Conservation (phyloP, 2,888 invertebrate species). For the Heteropelma amictum region DNA sequence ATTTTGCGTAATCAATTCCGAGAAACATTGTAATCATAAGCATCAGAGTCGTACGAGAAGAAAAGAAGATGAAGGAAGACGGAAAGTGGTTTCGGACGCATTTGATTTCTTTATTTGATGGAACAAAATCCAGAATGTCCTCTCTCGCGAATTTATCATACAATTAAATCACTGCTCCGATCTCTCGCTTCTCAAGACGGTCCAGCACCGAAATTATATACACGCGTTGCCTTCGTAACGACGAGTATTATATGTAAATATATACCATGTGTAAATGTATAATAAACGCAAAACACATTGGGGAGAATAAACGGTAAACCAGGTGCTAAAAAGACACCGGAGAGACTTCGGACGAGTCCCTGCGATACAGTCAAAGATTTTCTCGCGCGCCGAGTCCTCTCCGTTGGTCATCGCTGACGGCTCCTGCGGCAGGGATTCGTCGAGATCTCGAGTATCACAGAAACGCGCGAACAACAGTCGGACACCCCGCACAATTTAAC, state of each 20-base stretch:
- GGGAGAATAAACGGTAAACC: slow-evolving; percentile 9
- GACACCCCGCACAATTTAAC: neutral
- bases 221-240: neutral
- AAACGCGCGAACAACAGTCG: neutral
- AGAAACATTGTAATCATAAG: neutral
- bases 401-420: slow-evolving; percentile 24
- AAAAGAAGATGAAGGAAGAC: neutral
- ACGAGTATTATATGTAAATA: neutral
- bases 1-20: neutral
- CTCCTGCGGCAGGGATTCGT: slow-evolving; percentile 20
- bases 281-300: neutral
- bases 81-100: neutral
- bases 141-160: slow-evolving; percentile 9
- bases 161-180: slow-evolving; percentile 17
- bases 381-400: neutral
- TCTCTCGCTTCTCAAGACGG: neutral
- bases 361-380: slow-evolving; percentile 12
- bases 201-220: slow-evolving; percentile 24
- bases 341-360: neutral
- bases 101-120: slow-evolving; percentile 9
- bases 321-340: slow-evolving; percentile 35
- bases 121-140: slow-evolving; percentile 1
- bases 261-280: neutral
- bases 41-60: neutral
- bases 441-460: slow-evolving; percentile 12